These are phyloP conservation scores for Limnothrissa miodon DNA, from an alignment of 2,113 vertebrate genomes.

Conservation along the genomic window DNA sequence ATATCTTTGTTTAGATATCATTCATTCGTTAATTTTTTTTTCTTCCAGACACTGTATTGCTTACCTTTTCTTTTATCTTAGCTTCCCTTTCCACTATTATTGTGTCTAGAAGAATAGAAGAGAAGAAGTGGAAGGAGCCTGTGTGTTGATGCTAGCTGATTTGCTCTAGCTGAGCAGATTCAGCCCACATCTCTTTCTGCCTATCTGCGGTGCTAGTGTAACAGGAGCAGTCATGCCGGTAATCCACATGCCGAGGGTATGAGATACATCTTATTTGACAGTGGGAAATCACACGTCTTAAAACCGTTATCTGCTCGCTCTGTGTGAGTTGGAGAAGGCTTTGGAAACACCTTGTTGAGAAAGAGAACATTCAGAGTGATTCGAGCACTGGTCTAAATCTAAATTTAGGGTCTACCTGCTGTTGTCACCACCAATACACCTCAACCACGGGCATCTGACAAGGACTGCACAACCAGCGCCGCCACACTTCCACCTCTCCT, in stretches of 20 bases:
- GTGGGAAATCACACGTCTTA: background rate
- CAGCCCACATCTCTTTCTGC: background rate
- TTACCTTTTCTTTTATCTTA: background rate
- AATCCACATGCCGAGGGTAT: background rate
- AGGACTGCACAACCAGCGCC: too few species aligned
- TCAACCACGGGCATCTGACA: too few species aligned
- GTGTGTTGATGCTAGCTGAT: background rate
- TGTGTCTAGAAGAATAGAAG: background rate
- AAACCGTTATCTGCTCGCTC: background rate
- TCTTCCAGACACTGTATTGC: background rate
- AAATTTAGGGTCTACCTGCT: too few species aligned
- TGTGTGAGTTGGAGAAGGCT: background rate
- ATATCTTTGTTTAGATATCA: background rate
- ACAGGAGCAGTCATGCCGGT: background rate
- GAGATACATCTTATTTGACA: constrained; percentile 3
- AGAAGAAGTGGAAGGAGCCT: too few species aligned
- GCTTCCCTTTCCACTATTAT: background rate
- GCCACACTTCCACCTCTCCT: too few species aligned
- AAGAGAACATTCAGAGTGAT: too few species aligned
- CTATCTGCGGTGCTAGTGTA: background rate
- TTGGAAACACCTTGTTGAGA: background rate
- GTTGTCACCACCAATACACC: too few species aligned
- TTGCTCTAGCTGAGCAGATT: background rate
- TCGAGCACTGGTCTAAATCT: too few species aligned
- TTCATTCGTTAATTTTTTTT: background rate